Evolutionary conservation across 2,113 vertebrate genomes (phyloP).

Genomic region (Hystrix brachyura): DNA sequence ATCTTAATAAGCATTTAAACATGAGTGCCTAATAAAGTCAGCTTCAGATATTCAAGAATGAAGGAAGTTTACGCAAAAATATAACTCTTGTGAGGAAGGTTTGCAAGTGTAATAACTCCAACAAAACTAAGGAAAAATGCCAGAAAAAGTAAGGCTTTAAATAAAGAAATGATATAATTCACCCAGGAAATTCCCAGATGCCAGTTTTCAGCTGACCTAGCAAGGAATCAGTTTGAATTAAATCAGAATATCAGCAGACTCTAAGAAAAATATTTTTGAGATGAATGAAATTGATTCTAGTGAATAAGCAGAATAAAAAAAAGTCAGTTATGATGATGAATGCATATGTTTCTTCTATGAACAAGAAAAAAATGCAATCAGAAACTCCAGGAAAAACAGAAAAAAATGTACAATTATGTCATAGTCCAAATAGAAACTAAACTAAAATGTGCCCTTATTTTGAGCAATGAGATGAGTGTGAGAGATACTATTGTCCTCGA

Average conservation of each 20-base stretch:
- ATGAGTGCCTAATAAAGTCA: not conserved
- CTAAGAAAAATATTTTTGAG: constrained; percentile 8
- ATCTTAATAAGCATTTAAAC: not conserved
- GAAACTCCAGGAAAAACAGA: constrained; percentile 12
- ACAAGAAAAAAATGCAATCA: not conserved
- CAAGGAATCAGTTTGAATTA: not conserved
- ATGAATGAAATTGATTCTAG: not conserved
- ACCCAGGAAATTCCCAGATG: constrained; percentile 7
- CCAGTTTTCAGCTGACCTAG: not conserved
- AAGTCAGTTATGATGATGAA: not conserved
- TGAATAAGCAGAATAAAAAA: not conserved
- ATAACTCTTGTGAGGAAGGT: not conserved
- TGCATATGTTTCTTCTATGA: not conserved
- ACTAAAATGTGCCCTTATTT: not conserved
- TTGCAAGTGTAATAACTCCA: not conserved
- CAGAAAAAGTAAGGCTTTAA: not conserved
- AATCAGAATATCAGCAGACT: constrained; percentile 12
- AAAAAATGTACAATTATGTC: not conserved
- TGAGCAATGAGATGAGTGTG: not conserved
- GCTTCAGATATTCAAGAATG: constrained; percentile 3
- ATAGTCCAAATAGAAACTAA: not conserved
- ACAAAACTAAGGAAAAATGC: not conserved
- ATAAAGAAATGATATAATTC: constrained; percentile 45
- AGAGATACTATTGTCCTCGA: not conserved
- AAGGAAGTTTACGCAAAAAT: not conserved